A percentile compares a stretch with the other conserved stretches of the same genome.
These are phyloP conservation scores for Coleophora deauratella DNA, from an alignment of 2,888 invertebrate genomes.

Conservation along the genomic window DNA sequence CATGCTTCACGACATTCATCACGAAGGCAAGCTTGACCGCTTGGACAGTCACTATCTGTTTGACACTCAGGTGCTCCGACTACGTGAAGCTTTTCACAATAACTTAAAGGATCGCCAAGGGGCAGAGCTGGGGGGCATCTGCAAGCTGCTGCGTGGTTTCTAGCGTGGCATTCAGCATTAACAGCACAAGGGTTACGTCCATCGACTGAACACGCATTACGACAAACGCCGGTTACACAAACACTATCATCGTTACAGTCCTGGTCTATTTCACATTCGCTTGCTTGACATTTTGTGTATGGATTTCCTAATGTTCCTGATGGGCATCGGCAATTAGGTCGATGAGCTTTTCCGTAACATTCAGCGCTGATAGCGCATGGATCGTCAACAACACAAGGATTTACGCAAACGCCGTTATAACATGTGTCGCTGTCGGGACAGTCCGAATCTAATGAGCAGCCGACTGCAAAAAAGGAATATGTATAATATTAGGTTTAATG, in stretches of 20 bases:
- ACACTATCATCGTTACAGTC: constrained; percentile 86
- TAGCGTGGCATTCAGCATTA: constrained; percentile 86
- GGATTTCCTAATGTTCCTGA: constrained; percentile 86
- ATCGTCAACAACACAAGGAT: constrained; percentile 85
- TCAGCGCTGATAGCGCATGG: constrained; percentile 89
- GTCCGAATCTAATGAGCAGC: constrained; percentile 87
- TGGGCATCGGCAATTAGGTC: constrained; percentile 86
- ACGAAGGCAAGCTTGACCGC: constrained; percentile 85
- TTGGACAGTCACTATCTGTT: constrained; percentile 86
- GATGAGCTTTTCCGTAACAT: constrained; percentile 86
- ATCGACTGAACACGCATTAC: constrained; percentile 82
- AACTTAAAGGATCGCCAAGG: constrained; percentile 85
- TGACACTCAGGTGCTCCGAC: constrained; percentile 79
- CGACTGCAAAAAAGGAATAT: constrained; percentile 72
- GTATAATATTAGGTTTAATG: neutral
- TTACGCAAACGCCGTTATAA: constrained; percentile 86
- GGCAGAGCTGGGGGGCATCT: constrained; percentile 87
- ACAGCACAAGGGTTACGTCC: constrained; percentile 84
- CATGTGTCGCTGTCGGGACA: constrained; percentile 87
- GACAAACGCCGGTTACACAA: constrained; percentile 82
- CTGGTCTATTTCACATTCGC: constrained; percentile 84
- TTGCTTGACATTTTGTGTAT: constrained; percentile 82
- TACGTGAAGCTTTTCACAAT: constrained; percentile 76
- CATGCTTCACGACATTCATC: constrained; percentile 87
- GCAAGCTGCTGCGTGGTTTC: constrained; percentile 87